Conservation (phyloP, 2,797 vertebrate species). For the Pangasius mekongensis region DNA sequence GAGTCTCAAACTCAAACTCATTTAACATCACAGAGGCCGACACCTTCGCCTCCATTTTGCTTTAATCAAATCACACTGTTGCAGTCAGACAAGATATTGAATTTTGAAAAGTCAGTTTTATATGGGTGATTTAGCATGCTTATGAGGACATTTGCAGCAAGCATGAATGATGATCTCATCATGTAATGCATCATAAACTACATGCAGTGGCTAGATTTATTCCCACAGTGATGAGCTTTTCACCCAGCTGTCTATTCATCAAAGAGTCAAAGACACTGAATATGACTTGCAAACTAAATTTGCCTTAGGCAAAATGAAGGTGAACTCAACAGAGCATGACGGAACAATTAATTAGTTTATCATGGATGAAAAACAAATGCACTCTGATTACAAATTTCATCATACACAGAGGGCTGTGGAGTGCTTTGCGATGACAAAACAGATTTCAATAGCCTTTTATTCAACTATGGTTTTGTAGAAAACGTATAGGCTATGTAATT, state of each 20-base stretch:
- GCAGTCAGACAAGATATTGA: slow-evolving; percentile 25
- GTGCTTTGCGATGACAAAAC: not conserved
- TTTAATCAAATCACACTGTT: slow-evolving; percentile 17
- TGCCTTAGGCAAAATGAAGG: slow-evolving; percentile 29
- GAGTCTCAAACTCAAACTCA: not conserved
- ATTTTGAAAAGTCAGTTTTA: slow-evolving; percentile 38
- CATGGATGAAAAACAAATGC: slow-evolving; percentile 31
- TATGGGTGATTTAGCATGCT: slow-evolving; percentile 35
- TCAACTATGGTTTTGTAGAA: not conserved
- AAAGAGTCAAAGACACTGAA: slow-evolving; percentile 28
- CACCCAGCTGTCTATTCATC: slow-evolving; percentile 27
- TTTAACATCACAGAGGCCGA: not conserved
- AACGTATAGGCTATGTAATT: not conserved
- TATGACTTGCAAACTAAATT: slow-evolving; percentile 35
- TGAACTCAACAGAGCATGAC: slow-evolving; percentile 36
- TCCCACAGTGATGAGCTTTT: slow-evolving; percentile 26
- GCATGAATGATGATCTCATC: slow-evolving; percentile 36
- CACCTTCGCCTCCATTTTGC: not conserved
- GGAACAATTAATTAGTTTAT: slow-evolving; percentile 45
- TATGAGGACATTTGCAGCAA: slow-evolving; percentile 37
- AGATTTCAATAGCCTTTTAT: slow-evolving; percentile 3
- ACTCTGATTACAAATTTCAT: slow-evolving; percentile 25
- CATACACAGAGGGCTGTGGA: not conserved
- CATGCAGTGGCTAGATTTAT: not conserved
- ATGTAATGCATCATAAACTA: slow-evolving; percentile 34